Evolutionary conservation across 1,140 invertebrate species (phyloP).

Genomic region (Sitobion miscanthi): DNA sequence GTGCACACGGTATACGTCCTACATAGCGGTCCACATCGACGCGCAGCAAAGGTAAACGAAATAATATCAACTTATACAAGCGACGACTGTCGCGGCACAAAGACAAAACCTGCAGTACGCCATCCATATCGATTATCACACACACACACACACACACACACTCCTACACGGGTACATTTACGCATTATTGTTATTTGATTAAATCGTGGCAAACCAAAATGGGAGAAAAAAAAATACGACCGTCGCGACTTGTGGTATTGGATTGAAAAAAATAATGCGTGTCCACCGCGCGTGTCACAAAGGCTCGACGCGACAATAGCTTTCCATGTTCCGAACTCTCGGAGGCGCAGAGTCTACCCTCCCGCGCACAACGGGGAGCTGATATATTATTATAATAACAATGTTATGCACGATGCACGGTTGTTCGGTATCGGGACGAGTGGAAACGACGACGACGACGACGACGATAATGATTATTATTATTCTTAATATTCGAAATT

Average conservation of each 20-base stretch:
- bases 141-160: too few species aligned
- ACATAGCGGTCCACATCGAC: too few species aligned
- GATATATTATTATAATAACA: background rate
- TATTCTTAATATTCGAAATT: background rate
- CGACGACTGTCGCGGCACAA: too few species aligned
- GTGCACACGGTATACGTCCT: too few species aligned
- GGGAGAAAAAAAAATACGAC: background rate
- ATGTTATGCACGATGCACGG: background rate
- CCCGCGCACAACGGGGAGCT: background rate
- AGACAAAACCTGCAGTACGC: too few species aligned
- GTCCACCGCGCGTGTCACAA: background rate
- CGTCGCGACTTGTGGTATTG: too few species aligned
- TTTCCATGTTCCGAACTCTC: background rate
- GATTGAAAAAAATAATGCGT: conserved; percentile 1
- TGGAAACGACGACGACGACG: background rate
- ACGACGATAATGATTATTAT: background rate
- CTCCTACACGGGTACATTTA: background rate
- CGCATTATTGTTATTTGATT: background rate
- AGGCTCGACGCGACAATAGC: background rate
- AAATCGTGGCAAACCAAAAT: background rate
- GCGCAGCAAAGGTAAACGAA: too few species aligned
- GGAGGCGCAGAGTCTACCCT: background rate
- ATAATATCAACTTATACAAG: too few species aligned
- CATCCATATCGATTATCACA: too few species aligned
- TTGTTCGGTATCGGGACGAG: background rate